Conservation (phyloP, 2,888 invertebrate genomes). For the Tenthredo livida region DNA sequence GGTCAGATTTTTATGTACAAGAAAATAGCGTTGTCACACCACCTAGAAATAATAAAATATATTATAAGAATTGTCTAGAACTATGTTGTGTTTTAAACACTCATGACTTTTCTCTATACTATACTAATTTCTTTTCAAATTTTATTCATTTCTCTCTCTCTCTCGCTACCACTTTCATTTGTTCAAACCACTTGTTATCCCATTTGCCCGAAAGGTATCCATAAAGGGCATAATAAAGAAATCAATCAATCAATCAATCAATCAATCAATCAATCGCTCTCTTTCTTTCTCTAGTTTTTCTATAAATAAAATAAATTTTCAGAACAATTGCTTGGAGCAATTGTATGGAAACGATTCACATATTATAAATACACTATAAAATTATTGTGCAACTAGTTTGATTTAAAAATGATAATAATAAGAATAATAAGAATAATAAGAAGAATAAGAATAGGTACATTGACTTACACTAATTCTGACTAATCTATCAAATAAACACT, state of each 20-base stretch:
- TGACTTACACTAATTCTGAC: slow-evolving; percentile 40
- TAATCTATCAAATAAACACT: neutral
- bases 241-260: too few relatives aligned
- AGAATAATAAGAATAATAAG: neutral
- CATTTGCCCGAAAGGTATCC: too few relatives aligned
- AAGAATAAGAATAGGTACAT: slow-evolving; percentile 32
- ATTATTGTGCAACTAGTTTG: slow-evolving; percentile 23
- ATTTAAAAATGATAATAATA: neutral
- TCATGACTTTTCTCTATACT: neutral
- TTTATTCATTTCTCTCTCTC: too few relatives aligned
- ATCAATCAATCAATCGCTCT: too few relatives aligned
- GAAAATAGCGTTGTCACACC: slow-evolving; percentile 69
- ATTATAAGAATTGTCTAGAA: slow-evolving; percentile 59
- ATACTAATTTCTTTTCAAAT: neutral
- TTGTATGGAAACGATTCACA: slow-evolving; percentile 11
- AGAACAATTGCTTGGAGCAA: neutral
- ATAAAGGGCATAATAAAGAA: too few relatives aligned
- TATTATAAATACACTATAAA: neutral
- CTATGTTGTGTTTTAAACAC: slow-evolving; percentile 62
- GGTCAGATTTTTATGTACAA: slow-evolving; percentile 55
- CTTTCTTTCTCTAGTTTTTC: neutral
- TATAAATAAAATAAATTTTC: neutral
- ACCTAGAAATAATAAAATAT: slow-evolving; percentile 74
- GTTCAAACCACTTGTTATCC: too few relatives aligned
- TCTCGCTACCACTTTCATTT: too few relatives aligned